phyloP scores from a whole-genome alignment of 2,888 invertebrate species.

The Pantelozetes paolii region DNA sequence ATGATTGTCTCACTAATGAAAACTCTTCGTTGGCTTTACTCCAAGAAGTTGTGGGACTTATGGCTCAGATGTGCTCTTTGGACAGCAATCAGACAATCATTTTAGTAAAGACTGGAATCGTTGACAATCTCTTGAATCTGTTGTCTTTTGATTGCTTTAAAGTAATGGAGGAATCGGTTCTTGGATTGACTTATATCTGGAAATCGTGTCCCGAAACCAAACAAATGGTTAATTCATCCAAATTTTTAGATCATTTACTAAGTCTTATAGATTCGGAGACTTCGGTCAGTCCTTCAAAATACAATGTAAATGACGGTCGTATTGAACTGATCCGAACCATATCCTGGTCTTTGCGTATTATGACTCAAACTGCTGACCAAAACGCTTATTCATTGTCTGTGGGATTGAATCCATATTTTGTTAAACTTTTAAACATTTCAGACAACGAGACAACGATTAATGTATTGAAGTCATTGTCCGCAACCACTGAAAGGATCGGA shows the following conservation, averaged over 20 bases:
- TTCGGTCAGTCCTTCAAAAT: slow-evolving; percentile 15
- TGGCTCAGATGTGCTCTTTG: not conserved
- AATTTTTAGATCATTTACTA: not conserved
- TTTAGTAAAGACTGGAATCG: not conserved
- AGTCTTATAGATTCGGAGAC: not conserved
- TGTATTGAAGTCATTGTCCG: not conserved
- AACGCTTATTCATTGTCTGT: not conserved
- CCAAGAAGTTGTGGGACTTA: slow-evolving; percentile 1
- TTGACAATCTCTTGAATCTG: not conserved
- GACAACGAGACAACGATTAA: not conserved
- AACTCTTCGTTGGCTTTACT: slow-evolving; percentile 10
- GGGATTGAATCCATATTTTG: not conserved
- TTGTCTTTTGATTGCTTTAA: not conserved
- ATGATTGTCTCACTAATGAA: not conserved
- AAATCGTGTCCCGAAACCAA: not conserved
- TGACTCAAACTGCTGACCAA: not conserved
- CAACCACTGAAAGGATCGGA: not conserved
- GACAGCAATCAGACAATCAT: not conserved
- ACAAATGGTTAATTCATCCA: not conserved
- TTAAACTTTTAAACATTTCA: not conserved
- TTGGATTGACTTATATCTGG: slow-evolving; percentile 5
- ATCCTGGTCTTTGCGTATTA: not conserved
- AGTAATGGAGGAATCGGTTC: not conserved
- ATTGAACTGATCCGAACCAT: not conserved
- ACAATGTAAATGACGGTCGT: not conserved